phyloP scores from a whole-genome alignment of 2,113 vertebrate species.

The Corynorhinus townsendii region DNA sequence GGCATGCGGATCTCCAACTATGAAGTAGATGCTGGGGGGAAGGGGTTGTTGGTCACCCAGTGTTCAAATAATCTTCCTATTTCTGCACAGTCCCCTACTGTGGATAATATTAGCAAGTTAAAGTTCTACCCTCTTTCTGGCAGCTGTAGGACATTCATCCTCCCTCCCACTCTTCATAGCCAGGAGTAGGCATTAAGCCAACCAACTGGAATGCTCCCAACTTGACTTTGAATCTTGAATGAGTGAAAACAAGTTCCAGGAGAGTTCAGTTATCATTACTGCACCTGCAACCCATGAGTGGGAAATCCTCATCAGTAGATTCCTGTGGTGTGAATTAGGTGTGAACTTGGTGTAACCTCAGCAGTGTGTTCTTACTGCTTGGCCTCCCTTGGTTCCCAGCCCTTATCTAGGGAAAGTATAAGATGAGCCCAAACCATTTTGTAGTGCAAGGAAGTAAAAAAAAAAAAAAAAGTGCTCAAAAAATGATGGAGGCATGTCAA shows the following conservation, averaged over 20 bases:
- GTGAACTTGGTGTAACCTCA: background rate
- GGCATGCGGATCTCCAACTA: background rate
- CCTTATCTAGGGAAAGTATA: background rate
- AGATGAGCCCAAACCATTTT: background rate
- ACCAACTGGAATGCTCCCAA: background rate
- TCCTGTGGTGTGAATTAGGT: background rate
- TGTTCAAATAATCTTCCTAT: background rate
- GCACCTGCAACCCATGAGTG: background rate
- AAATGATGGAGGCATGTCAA: background rate
- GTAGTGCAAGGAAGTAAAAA: background rate
- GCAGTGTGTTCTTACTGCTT: background rate
- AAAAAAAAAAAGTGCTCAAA: background rate
- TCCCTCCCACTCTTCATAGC: background rate
- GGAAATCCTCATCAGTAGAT: background rate
- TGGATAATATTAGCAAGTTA: background rate
- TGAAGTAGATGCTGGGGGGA: background rate
- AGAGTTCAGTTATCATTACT: background rate
- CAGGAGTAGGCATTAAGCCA: background rate
- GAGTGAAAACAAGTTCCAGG: background rate
- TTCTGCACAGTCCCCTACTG: background rate
- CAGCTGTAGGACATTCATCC: background rate
- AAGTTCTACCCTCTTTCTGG: background rate
- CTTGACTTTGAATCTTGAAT: constrained; percentile 40
- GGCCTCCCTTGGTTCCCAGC: background rate
- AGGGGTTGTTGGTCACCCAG: background rate